phyloP scores from a whole-genome alignment of 1,140 invertebrate genomes.

The Acromyrmex echinatior region DNA sequence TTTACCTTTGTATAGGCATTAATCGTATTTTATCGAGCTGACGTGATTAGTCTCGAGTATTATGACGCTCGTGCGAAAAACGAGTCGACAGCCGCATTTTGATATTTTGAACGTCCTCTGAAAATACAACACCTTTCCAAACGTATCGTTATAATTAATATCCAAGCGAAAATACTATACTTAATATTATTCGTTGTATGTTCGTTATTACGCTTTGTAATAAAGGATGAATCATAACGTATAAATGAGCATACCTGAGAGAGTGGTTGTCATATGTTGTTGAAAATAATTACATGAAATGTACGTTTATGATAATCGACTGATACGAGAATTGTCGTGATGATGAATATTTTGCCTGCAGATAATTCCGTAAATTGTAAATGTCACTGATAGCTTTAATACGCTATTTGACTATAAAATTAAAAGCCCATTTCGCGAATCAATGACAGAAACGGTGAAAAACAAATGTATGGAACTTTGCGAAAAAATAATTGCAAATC shows the following conservation, averaged over 20 bases:
- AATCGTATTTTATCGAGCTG: constrained; percentile 31
- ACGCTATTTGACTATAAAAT: background rate
- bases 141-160: constrained; percentile 1
- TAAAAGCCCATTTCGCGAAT: background rate
- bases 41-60: constrained; percentile 42
- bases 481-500: background rate
- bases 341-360: background rate
- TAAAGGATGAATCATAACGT: constrained; percentile 2
- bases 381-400: constrained; percentile 9
- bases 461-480: background rate
- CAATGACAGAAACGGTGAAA: background rate
- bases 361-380: background rate
- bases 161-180: constrained; percentile 25
- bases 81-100: constrained; percentile 2
- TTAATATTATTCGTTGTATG: constrained; percentile 8
- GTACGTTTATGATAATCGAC: constrained; percentile 6
- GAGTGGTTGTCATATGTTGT: background rate
- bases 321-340: background rate
- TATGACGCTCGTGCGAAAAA: background rate
- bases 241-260: background rate
- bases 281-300: constrained; percentile 23
- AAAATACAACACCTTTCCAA: background rate
- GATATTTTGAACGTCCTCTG: background rate
- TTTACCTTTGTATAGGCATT: background rate
- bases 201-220: constrained; percentile 7